These are phyloP conservation scores for Sitta carolinensis DNA, from an alignment of 2,797 vertebrate genomes.

Conservation along the genomic window DNA sequence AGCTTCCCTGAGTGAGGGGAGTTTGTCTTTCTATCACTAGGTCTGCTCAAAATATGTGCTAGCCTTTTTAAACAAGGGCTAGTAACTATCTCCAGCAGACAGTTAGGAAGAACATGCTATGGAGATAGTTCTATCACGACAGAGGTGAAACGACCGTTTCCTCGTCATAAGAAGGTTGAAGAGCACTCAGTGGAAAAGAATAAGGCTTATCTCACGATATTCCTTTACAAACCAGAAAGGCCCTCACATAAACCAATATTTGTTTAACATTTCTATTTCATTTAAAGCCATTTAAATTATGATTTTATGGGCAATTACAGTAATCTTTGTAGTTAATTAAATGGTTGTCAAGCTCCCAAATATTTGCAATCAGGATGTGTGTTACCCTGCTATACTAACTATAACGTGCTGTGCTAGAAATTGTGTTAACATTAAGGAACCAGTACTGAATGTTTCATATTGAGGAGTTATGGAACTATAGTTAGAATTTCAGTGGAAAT, in stretches of 20 bases:
- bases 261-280: background rate
- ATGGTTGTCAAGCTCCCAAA: background rate
- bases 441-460: background rate
- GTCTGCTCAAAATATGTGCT: background rate
- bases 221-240: background rate
- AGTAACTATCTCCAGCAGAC: background rate
- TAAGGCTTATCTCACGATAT: accelerated
- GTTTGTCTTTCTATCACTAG: background rate
- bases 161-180: background rate
- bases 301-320: background rate
- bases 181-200: background rate
- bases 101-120: background rate
- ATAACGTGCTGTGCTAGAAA: background rate
- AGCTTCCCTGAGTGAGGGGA: background rate
- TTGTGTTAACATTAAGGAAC: background rate
- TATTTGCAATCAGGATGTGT: background rate
- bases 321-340: background rate
- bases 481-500: background rate
- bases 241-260: background rate
- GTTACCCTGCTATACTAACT: background rate
- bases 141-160: background rate
- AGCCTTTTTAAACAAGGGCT: conserved; percentile 12
- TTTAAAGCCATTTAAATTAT: background rate
- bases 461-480: background rate
- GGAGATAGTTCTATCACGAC: conserved; percentile 13